These are phyloP conservation scores for Nyctereutes procyonoides DNA, from an alignment of 2,113 vertebrate genomes.

Conservation along the genomic window DNA sequence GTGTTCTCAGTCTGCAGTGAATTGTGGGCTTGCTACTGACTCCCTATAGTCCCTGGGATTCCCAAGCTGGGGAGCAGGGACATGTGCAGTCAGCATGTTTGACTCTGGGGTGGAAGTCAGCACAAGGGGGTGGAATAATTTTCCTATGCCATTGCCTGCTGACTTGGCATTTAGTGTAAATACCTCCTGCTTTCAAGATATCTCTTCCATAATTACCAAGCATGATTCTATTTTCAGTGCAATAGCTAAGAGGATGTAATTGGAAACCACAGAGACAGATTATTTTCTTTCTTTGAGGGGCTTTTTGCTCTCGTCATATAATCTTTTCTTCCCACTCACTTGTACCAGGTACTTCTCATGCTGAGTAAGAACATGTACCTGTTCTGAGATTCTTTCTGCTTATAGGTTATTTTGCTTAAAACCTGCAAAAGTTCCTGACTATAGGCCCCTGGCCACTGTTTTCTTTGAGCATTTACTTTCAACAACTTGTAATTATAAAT, in stretches of 20 bases:
- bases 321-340: conserved; percentile 30
- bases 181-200: conserved; percentile 56
- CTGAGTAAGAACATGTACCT: not conserved
- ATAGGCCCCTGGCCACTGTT: not conserved
- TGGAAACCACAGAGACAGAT: conserved; percentile 60
- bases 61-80: not conserved
- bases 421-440: not conserved
- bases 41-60: not conserved
- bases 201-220: conserved; percentile 66
- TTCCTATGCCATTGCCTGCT: conserved; percentile 51
- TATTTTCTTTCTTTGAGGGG: conserved; percentile 56
- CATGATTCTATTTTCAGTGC: conserved; percentile 67
- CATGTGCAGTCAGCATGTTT: not conserved
- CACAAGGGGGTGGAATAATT: not conserved
- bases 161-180: conserved; percentile 62
- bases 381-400: not conserved
- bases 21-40: not conserved
- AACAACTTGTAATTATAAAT: not conserved
- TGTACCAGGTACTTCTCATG: conserved; percentile 1
- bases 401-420: not conserved
- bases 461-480: not conserved
- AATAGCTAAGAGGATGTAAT: conserved; percentile 59
- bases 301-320: conserved; percentile 27
- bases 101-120: not conserved
- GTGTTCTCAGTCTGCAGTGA: not conserved